A percentile compares a stretch with the other conserved stretches of the same genome.
Evolutionary conservation across 2,888 invertebrate species (phyloP).

Genomic region (Rhorus exstirpatorius): DNA sequence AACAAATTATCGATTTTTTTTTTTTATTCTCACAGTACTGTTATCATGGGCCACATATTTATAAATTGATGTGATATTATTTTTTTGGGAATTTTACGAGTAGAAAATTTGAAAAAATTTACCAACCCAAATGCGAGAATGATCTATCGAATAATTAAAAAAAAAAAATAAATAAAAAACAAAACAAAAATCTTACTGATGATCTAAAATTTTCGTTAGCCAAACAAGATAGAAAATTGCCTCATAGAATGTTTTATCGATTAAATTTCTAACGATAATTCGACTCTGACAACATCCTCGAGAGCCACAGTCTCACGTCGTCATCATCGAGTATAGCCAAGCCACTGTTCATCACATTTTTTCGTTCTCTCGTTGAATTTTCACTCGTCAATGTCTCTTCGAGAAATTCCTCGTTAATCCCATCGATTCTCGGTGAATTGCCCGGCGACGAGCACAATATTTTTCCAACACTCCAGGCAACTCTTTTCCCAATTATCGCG

Average conservation of each 20-base stretch:
- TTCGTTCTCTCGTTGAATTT: conserved; percentile 23
- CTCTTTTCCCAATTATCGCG: conserved; percentile 68
- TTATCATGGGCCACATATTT: no score
- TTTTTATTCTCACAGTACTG: no score
- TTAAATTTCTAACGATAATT: conserved; percentile 68
- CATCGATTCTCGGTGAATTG: not conserved
- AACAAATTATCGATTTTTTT: no score
- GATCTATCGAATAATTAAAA: not conserved
- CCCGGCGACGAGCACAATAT: conserved; percentile 55
- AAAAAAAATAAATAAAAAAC: no score
- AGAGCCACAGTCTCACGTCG: conserved; percentile 66
- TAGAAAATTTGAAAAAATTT: no score
- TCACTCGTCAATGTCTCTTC: not conserved
- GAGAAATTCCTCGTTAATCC: not conserved
- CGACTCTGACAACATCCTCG: conserved; percentile 72
- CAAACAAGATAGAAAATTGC: not conserved
- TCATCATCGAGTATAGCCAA: conserved; percentile 59
- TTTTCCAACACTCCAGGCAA: conserved; percentile 68
- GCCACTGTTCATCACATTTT: conserved; percentile 33
- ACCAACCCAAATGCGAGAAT: not conserved
- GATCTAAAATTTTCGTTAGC: not conserved
- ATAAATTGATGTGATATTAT: no score
- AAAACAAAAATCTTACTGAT: no score
- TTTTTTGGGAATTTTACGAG: no score
- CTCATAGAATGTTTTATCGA: not conserved